Conservation (phyloP, 1,140 invertebrate genomes). For the Drosophila nannoptera region DNA sequence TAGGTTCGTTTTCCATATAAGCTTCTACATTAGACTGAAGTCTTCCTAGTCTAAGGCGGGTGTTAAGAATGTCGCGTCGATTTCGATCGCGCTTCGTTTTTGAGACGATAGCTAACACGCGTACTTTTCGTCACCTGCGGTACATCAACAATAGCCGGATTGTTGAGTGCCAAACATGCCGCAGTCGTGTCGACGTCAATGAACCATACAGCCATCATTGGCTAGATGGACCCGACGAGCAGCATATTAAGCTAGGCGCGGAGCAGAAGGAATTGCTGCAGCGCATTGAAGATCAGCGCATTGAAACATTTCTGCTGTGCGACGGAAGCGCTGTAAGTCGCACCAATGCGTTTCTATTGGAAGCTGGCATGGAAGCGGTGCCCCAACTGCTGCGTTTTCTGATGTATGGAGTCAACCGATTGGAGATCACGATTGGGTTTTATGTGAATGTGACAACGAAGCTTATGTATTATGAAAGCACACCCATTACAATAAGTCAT, state of each 20-base stretch:
- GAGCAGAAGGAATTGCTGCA: slow-evolving; percentile 37
- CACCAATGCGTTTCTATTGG: slow-evolving; percentile 49
- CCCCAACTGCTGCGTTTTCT: slow-evolving; percentile 52
- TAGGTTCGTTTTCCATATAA: too few species aligned
- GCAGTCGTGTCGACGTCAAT: slow-evolving; percentile 18
- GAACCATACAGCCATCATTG: slow-evolving; percentile 60
- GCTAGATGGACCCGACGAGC: slow-evolving; percentile 5
- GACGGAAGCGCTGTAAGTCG: slow-evolving; percentile 44
- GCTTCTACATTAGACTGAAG: too few species aligned
- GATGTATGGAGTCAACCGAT: slow-evolving; percentile 36
- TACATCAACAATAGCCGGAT: slow-evolving; percentile 22
- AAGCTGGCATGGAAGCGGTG: slow-evolving; percentile 57
- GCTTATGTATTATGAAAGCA: slow-evolving; percentile 51
- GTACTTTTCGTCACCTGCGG: slow-evolving; percentile 50
- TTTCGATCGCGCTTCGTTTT: slow-evolving; percentile 48
- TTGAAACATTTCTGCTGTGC: slow-evolving; percentile 59
- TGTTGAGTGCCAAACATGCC: slow-evolving; percentile 42
- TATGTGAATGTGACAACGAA: slow-evolving; percentile 46
- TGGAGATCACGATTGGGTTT: slow-evolving; percentile 49
- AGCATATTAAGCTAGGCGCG: slow-evolving; percentile 31
- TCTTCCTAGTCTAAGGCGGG: too few species aligned
- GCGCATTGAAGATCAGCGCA: slow-evolving; percentile 33
- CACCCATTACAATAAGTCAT: slow-evolving; percentile 31
- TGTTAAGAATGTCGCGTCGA: slow-evolving; percentile 37
- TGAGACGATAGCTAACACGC: slow-evolving; percentile 21